These are phyloP conservation scores for Tringa solitaria DNA, from an alignment of 2,113 vertebrate species.

Conservation along the genomic window DNA sequence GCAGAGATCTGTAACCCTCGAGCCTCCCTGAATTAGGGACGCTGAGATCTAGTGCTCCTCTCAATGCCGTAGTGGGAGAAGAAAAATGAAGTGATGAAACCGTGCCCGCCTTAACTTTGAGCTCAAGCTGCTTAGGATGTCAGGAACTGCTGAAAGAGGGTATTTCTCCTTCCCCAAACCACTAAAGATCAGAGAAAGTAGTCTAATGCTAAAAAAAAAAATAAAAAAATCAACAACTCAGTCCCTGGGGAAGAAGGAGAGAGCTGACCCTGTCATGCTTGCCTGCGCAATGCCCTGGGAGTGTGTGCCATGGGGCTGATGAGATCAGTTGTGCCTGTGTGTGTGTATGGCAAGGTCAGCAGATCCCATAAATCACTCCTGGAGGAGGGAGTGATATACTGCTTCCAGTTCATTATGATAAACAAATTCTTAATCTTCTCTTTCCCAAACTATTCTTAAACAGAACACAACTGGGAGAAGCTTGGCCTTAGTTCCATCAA, in stretches of 20 bases:
- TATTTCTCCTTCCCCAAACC: fast-evolving
- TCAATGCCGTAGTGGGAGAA: neutral
- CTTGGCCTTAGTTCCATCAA: neutral
- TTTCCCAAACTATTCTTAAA: neutral
- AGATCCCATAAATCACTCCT: neutral
- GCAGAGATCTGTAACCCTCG: neutral
- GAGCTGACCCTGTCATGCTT: neutral
- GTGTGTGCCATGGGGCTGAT: neutral
- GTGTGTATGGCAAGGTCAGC: neutral
- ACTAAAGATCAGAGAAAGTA: neutral
- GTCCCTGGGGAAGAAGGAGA: neutral
- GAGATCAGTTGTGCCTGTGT: neutral
- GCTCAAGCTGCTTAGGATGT: neutral
- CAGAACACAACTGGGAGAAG: neutral
- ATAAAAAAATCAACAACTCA: neutral
- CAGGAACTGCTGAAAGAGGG: neutral
- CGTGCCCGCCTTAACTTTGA: neutral
- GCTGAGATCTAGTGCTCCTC: neutral
- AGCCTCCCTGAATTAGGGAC: neutral
- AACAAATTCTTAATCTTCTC: neutral
- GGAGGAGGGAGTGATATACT: neutral
- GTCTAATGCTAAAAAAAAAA: neutral
- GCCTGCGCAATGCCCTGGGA: neutral
- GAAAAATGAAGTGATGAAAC: neutral
- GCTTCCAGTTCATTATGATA: neutral